Evolutionary conservation across 2,888 invertebrate genomes (phyloP).

Genomic region (Eupelmus urozonus): DNA sequence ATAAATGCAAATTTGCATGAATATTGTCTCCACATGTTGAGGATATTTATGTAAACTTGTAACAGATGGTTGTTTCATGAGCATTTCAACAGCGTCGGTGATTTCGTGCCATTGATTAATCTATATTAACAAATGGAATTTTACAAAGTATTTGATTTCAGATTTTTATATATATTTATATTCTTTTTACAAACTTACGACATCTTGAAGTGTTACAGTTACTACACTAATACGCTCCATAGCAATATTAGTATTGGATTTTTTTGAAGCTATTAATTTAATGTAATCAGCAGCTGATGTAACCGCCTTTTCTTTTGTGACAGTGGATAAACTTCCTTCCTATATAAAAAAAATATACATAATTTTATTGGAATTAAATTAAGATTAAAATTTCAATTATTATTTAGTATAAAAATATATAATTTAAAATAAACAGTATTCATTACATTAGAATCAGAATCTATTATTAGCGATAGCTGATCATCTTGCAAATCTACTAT

Average conservation of each 20-base stretch:
- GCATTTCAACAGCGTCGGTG: constrained; percentile 70
- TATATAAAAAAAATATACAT: background rate
- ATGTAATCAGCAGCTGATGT: constrained; percentile 42
- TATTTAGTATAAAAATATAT: background rate
- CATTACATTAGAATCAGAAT: constrained; percentile 9
- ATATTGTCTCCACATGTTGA: constrained; percentile 71
- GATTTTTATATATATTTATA: no score
- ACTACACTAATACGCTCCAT: constrained; percentile 68
- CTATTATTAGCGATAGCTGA: constrained; percentile 10
- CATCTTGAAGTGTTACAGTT: constrained; percentile 70
- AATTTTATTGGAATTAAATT: background rate
- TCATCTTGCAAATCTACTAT: constrained; percentile 8
- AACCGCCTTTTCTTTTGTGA: background rate
- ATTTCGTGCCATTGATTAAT: constrained; percentile 73
- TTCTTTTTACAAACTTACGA: constrained; percentile 68
- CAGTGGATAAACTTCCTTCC: background rate
- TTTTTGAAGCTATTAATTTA: constrained; percentile 50
- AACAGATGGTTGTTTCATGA: constrained; percentile 70
- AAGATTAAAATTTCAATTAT: no score
- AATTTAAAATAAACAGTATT: constrained; percentile 2
- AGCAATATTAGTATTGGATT: constrained; percentile 55
- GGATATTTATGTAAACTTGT: constrained; percentile 66
- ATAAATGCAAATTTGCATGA: constrained; percentile 81
- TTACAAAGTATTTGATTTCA: background rate
- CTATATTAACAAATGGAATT: constrained; percentile 60